These are phyloP conservation scores for Hirundichthys speculiger DNA, from an alignment of 2,113 vertebrate genomes.

Conservation along the genomic window DNA sequence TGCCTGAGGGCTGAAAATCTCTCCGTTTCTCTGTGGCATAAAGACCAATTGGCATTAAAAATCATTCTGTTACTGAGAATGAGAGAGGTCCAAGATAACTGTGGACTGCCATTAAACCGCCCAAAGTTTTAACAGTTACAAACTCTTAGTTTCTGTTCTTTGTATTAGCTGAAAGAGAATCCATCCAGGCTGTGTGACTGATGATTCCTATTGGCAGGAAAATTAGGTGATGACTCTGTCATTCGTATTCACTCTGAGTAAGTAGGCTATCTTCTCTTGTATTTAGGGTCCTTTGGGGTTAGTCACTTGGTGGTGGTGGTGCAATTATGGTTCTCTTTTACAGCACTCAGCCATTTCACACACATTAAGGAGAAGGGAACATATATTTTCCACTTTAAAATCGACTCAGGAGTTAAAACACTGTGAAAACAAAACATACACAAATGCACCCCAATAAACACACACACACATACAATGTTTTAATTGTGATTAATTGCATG, in stretches of 20 bases:
- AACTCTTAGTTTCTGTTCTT: conserved; percentile 5
- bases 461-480: conserved; percentile 7
- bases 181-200: conserved; percentile 28
- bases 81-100: neutral
- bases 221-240: conserved; percentile 46
- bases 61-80: conserved; percentile 15
- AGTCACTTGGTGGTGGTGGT: conserved; percentile 47
- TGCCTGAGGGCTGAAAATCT: conserved; percentile 27
- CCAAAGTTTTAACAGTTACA: conserved; percentile 1
- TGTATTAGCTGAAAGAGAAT: conserved; percentile 18
- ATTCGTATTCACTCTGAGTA: conserved; percentile 41
- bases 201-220: conserved; percentile 24
- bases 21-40: conserved; percentile 21
- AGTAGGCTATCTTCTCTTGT: conserved; percentile 49
- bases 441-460: too few relatives aligned
- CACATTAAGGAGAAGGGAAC: conserved; percentile 59
- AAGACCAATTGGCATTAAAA: conserved; percentile 39
- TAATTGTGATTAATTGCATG: too few relatives aligned
- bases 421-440: conserved; percentile 16
- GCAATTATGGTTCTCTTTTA: conserved; percentile 69
- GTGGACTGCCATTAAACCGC: conserved; percentile 15
- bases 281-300: conserved; percentile 53
- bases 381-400: conserved; percentile 71
- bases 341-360: conserved; percentile 58
- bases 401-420: conserved; percentile 53